Evolutionary conservation across 2,113 vertebrate species (phyloP).

Genomic region (Casuarius casuarius): DNA sequence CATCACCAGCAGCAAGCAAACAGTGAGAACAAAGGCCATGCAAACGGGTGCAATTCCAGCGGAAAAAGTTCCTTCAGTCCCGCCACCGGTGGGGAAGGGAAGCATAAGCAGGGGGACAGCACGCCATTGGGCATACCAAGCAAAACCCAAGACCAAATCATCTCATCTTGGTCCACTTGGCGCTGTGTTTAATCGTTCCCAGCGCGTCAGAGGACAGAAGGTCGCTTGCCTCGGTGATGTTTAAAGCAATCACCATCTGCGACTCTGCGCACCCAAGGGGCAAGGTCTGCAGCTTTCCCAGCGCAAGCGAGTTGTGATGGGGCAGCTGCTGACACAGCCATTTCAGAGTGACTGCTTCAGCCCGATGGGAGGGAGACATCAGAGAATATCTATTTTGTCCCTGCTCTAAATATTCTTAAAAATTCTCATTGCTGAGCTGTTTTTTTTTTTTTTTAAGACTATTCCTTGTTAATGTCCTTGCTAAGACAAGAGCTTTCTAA

Average conservation of each 20-base stretch:
- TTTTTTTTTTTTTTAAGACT: too few species aligned
- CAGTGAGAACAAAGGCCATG: background rate
- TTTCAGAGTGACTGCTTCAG: background rate
- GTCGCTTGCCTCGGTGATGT: background rate
- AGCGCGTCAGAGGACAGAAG: background rate
- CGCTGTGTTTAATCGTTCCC: background rate
- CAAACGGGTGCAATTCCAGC: background rate
- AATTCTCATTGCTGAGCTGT: background rate
- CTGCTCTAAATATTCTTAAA: background rate
- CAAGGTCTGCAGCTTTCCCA: background rate
- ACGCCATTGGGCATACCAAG: background rate
- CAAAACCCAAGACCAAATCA: background rate
- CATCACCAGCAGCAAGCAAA: background rate
- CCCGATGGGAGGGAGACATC: background rate
- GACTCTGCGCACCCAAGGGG: background rate
- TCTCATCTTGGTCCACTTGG: background rate
- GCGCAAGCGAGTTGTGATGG: background rate
- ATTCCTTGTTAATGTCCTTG: background rate
- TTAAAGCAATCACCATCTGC: background rate
- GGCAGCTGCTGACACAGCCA: background rate
- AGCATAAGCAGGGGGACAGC: rapidly evolving
- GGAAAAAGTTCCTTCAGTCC: background rate
- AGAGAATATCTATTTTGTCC: background rate
- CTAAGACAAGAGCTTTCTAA: background rate
- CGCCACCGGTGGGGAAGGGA: too few species aligned